phyloP scores from a whole-genome alignment of 2,113 vertebrate species.

The Embiotoca jacksoni region DNA sequence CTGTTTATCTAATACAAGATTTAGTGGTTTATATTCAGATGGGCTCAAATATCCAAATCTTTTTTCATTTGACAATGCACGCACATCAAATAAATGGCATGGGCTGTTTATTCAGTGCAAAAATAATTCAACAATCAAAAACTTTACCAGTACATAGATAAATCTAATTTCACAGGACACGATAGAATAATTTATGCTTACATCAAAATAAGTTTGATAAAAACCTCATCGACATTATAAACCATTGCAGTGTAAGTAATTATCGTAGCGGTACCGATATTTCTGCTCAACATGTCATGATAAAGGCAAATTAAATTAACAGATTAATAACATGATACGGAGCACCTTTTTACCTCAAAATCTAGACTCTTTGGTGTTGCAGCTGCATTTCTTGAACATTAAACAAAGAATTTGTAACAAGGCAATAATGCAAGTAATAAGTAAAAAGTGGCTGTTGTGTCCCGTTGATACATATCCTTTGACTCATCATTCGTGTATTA shows the following conservation, averaged over 20 bases:
- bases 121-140: neutral
- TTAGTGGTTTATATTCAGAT: neutral
- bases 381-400: neutral
- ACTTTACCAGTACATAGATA: neutral
- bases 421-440: neutral
- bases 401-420: neutral
- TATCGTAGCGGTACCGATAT: neutral
- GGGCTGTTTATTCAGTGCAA: constrained; percentile 38
- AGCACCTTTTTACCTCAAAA: too few relatives aligned
- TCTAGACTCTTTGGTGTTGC: neutral
- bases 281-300: neutral
- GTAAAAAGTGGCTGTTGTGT: neutral
- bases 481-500: neutral
- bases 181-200: neutral
- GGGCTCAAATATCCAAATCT: neutral
- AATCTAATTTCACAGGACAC: neutral
- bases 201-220: neutral
- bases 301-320: neutral
- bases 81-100: neutral
- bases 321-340: neutral
- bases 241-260: neutral
- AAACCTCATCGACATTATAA: neutral
- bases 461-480: neutral
- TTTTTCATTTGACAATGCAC: neutral
- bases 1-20: neutral